These are phyloP conservation scores for Geopemphigus sp. DNA, from an alignment of 1,140 invertebrate species.

Conservation along the genomic window DNA sequence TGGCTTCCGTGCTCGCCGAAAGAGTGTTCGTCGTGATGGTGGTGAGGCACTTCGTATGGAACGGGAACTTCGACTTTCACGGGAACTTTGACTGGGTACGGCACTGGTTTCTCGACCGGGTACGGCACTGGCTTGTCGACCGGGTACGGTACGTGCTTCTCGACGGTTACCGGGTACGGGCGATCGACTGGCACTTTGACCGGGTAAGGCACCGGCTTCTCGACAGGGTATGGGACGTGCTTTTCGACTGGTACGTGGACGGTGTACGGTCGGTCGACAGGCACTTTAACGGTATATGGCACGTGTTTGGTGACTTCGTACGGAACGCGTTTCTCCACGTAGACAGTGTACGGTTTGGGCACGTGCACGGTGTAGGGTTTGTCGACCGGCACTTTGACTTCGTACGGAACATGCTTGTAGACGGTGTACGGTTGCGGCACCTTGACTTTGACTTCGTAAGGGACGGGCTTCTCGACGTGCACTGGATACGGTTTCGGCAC, in stretches of 20 bases:
- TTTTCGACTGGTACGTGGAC: conserved; percentile 52
- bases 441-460: conserved; percentile 57
- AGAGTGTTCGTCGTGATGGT: conserved; percentile 57
- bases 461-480: conserved; percentile 57
- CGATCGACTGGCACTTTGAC: conserved; percentile 68
- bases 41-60: no score
- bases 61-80: conserved; percentile 57
- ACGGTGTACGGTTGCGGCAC: conserved; percentile 53
- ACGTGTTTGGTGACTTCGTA: conserved; percentile 56
- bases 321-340: conserved; percentile 65
- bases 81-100: conserved; percentile 63
- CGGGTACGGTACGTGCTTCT: conserved; percentile 63
- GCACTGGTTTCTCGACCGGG: conserved; percentile 70
- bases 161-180: conserved; percentile 54
- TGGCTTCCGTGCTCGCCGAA: no score
- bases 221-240: conserved; percentile 47
- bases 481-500: conserved; percentile 66
- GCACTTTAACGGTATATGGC: conserved; percentile 51
- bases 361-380: conserved; percentile 62
- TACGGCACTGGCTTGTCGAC: conserved; percentile 57
- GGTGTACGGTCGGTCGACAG: conserved; percentile 52
- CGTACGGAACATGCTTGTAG: conserved; percentile 53
- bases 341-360: conserved; percentile 62
- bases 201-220: conserved; percentile 58
- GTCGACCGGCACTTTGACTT: conserved; percentile 64